Evolutionary conservation across 2,113 vertebrate species (phyloP), one percentile per base, ranked within the genome.

Genomic region (Syngnathus scovelli): DNA sequence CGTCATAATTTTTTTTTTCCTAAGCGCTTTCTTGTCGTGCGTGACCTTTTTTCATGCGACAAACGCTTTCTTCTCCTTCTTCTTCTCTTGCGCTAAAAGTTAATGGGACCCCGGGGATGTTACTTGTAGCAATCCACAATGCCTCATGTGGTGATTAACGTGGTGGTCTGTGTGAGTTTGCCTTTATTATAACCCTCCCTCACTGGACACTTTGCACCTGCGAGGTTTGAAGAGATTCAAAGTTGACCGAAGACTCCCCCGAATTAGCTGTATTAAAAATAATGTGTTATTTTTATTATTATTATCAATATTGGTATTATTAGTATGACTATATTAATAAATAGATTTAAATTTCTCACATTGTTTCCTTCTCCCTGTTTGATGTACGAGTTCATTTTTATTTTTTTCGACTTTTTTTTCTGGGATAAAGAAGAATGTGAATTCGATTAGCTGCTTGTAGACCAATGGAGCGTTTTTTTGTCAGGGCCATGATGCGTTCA

Each of bases 401-500:
- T 27, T 1, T 27, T 27, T 3, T 33, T 33, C 27, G 27, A 3
- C 27, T 33, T 3, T 33, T 33, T 16, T 46, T 16, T 15, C 15
- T 6, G 13, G 15, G 13, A 6, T 6, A 48, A 48, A 19, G 15
- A 51, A n/a, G 59, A 37, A 36, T 6, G 56, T 2, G 23, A 36
- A 33, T 27, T 27, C 13, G 16, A 62, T 44, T 52, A 10, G 65
- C 41, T 54, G 39, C 64, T 38, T 43, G 66, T 43, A 38, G 9
- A 36, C 64, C 27, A 59, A 49, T 41, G 3, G 10, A 76, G 37
- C 75, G 60, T 65, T 64, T 84, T 84, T 68, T 71, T 1, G 15
- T 75, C 66, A 54, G 54, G 49, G 64, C 75, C 68, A 66, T 1
- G 69, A 80, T 74, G 78, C 33, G 65, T 77, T 80, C 74, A 81